Evolutionary conservation across 2,888 invertebrate genomes (phyloP).

Genomic region (Mayetiola destructor): DNA sequence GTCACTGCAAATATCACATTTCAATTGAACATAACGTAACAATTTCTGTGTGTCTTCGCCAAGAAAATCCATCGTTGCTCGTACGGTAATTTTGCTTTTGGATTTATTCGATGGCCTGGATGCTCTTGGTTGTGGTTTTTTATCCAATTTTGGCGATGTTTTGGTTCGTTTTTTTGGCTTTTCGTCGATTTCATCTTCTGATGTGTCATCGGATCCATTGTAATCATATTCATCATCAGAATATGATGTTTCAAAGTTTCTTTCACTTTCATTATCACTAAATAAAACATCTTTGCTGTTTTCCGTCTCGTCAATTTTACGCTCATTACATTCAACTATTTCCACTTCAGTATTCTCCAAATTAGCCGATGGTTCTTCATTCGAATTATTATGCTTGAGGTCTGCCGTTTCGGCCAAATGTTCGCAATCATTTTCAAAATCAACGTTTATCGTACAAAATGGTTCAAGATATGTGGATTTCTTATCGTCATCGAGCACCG

Average conservation of each 20-base stretch:
- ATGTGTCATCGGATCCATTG: too few species aligned
- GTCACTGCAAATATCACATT: slow-evolving; percentile 5
- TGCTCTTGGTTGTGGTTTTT: background rate
- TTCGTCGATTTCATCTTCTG: background rate
- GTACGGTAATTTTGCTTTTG: background rate
- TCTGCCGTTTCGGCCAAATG: background rate
- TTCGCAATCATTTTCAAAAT: background rate
- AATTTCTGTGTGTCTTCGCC: background rate
- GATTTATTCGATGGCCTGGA: background rate
- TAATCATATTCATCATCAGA: too few species aligned
- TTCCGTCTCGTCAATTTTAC: too few species aligned
- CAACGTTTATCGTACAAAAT: slow-evolving; percentile 2
- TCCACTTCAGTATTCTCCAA: too few species aligned
- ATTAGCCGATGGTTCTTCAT: too few species aligned
- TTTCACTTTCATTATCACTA: too few species aligned
- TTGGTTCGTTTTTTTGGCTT: background rate
- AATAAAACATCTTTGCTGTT: too few species aligned
- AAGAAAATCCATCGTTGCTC: background rate
- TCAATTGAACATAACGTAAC: background rate
- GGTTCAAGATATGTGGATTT: background rate
- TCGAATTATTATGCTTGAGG: too few species aligned
- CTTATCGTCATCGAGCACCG: background rate
- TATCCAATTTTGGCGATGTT: background rate
- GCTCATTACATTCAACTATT: too few species aligned
- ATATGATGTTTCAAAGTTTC: too few species aligned